Evolutionary conservation across 2,113 vertebrate species (phyloP), one percentile per base, ranked within the genome.

Genomic region (Bambusicola thoracicus): DNA sequence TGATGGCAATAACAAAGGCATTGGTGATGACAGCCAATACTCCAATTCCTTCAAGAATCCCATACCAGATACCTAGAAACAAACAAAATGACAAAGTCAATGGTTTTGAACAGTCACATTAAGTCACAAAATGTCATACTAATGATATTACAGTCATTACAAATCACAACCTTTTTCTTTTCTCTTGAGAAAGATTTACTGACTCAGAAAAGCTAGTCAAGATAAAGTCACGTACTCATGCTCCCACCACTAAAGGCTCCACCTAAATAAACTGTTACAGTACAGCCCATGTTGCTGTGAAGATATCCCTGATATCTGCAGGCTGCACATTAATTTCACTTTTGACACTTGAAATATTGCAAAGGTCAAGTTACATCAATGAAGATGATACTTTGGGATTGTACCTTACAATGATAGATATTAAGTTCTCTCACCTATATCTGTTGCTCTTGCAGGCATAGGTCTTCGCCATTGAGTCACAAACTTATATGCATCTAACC

Each of bases 11-110:
- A 86, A 99, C 99, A 68, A 99, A 99, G 36, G 99, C 99, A 56
- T 99, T 99, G 81, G 99, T 99, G 97, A 99, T 99, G 92, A 99
- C 99, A 73, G 99, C 99, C 94, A 99, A 92, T 70, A 99, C 99
- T 13, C 99, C 99, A 38, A 99, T 99, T 81, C 99, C 99, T 96
- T 99, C 99, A 17, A 99, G 98, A 91, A 99, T 99, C 53, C 99
- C 99, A 90, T 99, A 99, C 99, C 99, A 99, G 97, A 99, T 99
- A 83, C 99, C 99, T 99, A 95, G 38, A 10, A 87, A 63, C 13
- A 91, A 85, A 72, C 92, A 81, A 49, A 95, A 78, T 38, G 7
- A 90, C 38, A 3, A 77, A 66, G 6, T 3, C 19, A 30, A 44
- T 38, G 58, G 58, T 2, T 82, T 89, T 79, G 46, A 27, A 58